A percentile compares a stretch with the other conserved stretches of the same genome.
These are phyloP conservation scores for Hafferia zeledoni DNA, from an alignment of 2,797 vertebrate species.

Conservation along the genomic window DNA sequence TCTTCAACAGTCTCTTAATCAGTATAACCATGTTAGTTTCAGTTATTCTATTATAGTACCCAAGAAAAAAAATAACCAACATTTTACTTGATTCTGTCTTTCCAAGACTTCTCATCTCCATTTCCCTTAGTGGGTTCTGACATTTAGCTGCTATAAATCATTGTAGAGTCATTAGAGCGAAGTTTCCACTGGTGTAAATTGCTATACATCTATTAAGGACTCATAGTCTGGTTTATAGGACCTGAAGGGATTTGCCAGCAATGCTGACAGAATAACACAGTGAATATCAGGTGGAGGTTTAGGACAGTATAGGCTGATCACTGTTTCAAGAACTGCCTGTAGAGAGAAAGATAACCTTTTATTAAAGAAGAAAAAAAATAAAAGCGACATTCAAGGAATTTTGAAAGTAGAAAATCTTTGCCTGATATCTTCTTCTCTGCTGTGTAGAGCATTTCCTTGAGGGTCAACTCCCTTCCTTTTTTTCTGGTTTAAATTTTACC, in stretches of 20 bases:
- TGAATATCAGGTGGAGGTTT: background rate
- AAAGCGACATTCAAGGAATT: background rate
- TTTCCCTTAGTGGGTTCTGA: constrained; percentile 3
- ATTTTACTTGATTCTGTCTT: background rate
- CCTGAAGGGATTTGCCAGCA: background rate
- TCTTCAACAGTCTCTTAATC: background rate
- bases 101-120: background rate
- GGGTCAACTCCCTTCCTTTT: background rate
- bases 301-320: background rate
- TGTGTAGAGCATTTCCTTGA: background rate
- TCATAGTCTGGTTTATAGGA: background rate
- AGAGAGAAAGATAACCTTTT: background rate
- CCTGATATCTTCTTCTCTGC: background rate
- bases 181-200: background rate
- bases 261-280: background rate
- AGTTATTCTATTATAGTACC: background rate
- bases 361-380: background rate
- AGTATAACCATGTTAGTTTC: background rate
- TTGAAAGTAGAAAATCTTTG: background rate
- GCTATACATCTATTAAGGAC: background rate
- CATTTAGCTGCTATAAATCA: constrained; percentile 20
- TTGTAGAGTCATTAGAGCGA: background rate
- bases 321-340: background rate
- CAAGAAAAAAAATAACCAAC: background rate
- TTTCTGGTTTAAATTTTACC: background rate